A percentile compares a stretch with the other conserved stretches of the same genome.
phyloP scores from a whole-genome alignment of 1,140 invertebrate species.

The Calliopsis andreniformis region DNA sequence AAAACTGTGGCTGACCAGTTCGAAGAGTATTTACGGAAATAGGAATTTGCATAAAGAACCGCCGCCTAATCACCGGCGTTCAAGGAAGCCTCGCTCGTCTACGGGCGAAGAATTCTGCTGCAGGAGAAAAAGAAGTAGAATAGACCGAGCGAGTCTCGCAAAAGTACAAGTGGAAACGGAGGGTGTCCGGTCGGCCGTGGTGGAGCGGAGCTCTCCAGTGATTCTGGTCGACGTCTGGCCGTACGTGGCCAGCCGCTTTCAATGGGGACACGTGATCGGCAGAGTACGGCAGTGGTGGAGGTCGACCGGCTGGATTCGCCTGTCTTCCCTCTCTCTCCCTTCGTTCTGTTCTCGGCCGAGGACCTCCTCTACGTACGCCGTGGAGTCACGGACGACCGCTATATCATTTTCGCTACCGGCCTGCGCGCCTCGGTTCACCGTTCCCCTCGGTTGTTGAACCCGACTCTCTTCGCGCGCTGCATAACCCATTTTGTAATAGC shows the following conservation, averaged over 20 bases:
- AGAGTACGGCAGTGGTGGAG: slow-evolving; percentile 58
- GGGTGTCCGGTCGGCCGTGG: slow-evolving; percentile 58
- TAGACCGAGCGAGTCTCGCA: slow-evolving; percentile 54
- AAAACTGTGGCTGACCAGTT: too few species aligned
- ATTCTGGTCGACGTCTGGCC: slow-evolving; percentile 71
- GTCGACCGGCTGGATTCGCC: slow-evolving; percentile 44
- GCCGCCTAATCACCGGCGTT: too few species aligned
- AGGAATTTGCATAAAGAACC: too few species aligned
- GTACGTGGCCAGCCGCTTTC: slow-evolving; percentile 74
- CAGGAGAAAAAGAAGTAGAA: background rate
- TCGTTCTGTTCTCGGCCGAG: slow-evolving; percentile 38
- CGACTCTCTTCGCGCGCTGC: slow-evolving; percentile 77
- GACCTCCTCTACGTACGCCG: slow-evolving; percentile 58
- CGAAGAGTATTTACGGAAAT: too few species aligned
- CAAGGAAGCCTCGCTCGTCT: too few species aligned
- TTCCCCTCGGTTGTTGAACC: slow-evolving; percentile 77
- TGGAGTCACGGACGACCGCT: slow-evolving; percentile 73
- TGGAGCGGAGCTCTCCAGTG: slow-evolving; percentile 60
- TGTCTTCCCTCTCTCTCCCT: slow-evolving; percentile 20
- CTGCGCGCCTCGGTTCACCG: slow-evolving; percentile 70
- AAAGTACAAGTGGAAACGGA: slow-evolving; percentile 78
- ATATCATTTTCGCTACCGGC: slow-evolving; percentile 78
- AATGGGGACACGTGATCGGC: slow-evolving; percentile 73
- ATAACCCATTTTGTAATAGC: slow-evolving; percentile 82
- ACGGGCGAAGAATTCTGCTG: too few species aligned